Conservation (phyloP, 1,140 invertebrate genomes). For the Bathynomus jamesi region DNA sequence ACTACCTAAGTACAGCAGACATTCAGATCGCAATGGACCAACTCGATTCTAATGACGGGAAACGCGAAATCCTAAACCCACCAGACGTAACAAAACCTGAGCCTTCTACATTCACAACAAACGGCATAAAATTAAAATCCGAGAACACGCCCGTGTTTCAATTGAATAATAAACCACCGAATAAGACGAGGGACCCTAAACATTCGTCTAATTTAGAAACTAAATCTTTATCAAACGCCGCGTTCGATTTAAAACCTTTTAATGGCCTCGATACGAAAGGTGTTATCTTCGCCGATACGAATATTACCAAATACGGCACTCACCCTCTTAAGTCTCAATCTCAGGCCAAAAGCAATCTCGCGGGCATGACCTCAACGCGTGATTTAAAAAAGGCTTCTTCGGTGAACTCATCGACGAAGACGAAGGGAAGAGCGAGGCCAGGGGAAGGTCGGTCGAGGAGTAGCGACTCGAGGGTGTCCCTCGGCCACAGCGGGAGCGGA, state of each 20-base stretch:
- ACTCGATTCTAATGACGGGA: constrained; percentile 27
- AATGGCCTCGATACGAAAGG: neutral
- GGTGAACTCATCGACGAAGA: constrained; percentile 13
- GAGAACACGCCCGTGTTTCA: constrained; percentile 9
- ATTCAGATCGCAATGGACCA: constrained; percentile 36
- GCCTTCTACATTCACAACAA: constrained; percentile 7
- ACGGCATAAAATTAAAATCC: constrained; percentile 22
- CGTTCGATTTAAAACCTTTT: neutral
- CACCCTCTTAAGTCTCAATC: constrained; percentile 9
- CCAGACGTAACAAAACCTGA: constrained; percentile 35
- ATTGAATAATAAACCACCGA: neutral
- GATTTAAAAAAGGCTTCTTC: constrained; percentile 1
- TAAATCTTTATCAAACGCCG: neutral
- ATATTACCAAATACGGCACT: constrained; percentile 12
- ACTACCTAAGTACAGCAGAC: constrained; percentile 30
- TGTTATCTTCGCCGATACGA: constrained; percentile 1
- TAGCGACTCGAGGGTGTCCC: constrained; percentile 32
- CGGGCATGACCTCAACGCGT: neutral
- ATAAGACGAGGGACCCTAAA: neutral
- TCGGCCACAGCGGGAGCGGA: constrained; percentile 28
- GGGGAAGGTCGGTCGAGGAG: constrained; percentile 34
- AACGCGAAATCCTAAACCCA: constrained; percentile 28
- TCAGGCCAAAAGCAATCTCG: neutral
- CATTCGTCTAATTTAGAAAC: neutral
- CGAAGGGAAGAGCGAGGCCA: constrained; percentile 11